Evolutionary conservation across 2,797 vertebrate species (phyloP).

Genomic region (Simalia tracyae): DNA sequence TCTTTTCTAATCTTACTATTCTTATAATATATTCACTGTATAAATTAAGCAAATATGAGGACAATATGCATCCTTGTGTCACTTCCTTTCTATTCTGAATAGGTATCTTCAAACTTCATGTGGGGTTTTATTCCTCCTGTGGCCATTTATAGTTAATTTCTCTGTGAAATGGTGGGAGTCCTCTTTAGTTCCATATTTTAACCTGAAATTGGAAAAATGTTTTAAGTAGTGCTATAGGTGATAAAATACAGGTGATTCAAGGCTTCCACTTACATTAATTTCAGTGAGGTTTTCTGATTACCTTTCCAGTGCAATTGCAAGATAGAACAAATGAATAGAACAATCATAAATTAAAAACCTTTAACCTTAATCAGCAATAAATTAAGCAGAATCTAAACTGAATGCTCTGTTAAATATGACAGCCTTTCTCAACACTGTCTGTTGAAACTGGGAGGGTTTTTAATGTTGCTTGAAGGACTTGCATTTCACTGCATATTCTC

Average conservation of each 20-base stretch:
- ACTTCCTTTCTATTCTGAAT: background rate
- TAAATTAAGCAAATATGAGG: background rate
- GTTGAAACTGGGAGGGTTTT: background rate
- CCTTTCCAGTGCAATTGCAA: background rate
- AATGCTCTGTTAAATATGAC: background rate
- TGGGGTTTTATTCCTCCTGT: slow-evolving; percentile 3
- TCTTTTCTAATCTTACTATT: background rate
- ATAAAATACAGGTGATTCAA: slow-evolving; percentile 43
- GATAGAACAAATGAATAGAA: background rate
- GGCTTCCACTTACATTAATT: background rate
- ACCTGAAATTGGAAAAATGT: slow-evolving; percentile 34
- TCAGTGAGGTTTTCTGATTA: background rate
- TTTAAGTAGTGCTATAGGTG: slow-evolving; percentile 4
- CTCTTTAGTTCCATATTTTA: slow-evolving; percentile 20
- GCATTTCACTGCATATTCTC: background rate
- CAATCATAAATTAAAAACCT: background rate
- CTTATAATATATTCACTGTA: background rate
- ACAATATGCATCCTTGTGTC: background rate
- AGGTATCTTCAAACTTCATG: background rate
- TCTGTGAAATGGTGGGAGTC: background rate
- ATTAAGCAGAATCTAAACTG: background rate
- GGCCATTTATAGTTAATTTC: slow-evolving; percentile 20
- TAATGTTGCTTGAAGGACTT: background rate
- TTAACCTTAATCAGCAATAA: background rate
- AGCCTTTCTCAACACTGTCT: background rate